A percentile compares a stretch with the other conserved stretches of the same genome.
Conservation (phyloP, 35 echinoderm and acorn worm genomes). For the Ptychodera flava region DNA sequence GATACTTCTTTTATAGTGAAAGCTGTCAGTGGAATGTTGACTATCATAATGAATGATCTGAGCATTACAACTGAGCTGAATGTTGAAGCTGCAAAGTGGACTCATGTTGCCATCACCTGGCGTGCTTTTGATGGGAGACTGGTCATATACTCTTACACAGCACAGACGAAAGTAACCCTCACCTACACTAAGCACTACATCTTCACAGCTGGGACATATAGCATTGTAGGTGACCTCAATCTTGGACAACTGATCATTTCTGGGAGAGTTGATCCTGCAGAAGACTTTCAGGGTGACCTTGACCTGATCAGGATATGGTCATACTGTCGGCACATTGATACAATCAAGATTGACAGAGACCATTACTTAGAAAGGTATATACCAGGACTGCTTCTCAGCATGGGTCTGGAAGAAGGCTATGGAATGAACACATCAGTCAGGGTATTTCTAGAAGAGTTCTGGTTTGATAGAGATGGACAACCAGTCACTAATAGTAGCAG, state of each 20-base stretch:
- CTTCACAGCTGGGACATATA: background rate
- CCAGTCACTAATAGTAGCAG: background rate
- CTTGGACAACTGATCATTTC: conserved; percentile 19
- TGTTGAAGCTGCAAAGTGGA: conserved; percentile 14
- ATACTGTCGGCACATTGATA: background rate
- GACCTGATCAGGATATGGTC: conserved; percentile 28
- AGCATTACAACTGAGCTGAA: conserved; percentile 20
- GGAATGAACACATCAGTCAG: conserved; percentile 9
- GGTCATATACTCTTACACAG: conserved; percentile 28
- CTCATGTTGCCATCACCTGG: conserved; percentile 42
- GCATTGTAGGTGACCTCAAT: conserved; percentile 13
- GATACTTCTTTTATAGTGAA: conserved; percentile 13
- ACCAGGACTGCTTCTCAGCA: conserved; percentile 21
- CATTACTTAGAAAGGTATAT: conserved; percentile 7
- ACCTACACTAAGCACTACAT: conserved; percentile 13
- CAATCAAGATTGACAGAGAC: background rate
- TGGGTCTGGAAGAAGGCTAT: conserved; percentile 42
- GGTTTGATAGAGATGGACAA: background rate
- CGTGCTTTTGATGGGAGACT: conserved; percentile 55
- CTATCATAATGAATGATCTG: conserved; percentile 8
- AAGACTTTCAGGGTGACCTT: conserved; percentile 33
- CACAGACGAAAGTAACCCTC: background rate
- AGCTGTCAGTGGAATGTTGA: background rate
- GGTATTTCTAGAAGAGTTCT: background rate
- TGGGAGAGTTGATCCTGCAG: background rate